Conservation (phyloP, 2,113 vertebrate genomes). For the Piaya cayana region DNA sequence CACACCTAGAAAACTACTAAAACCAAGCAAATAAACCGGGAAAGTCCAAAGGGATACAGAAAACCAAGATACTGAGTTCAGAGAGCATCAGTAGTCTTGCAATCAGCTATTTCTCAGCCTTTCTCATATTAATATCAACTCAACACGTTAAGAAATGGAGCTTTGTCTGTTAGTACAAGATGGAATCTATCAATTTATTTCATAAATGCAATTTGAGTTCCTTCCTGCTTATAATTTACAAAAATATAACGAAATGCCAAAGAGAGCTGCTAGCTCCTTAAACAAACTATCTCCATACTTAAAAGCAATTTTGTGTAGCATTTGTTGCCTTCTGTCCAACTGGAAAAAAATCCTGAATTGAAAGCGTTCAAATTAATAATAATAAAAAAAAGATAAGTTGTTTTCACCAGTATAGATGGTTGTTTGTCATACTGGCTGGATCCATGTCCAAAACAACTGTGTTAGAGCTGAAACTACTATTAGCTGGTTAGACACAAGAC, state of each 20-base stretch:
- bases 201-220: background rate
- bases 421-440: background rate
- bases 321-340: background rate
- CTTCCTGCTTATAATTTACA: background rate
- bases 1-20: background rate
- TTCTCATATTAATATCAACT: background rate
- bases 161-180: background rate
- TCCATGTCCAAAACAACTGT: background rate
- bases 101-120: background rate
- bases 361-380: background rate
- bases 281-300: background rate
- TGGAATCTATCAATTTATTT: background rate
- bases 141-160: background rate
- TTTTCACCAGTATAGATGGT: background rate
- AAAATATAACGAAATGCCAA: background rate
- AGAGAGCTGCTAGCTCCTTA: background rate
- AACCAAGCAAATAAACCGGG: background rate
- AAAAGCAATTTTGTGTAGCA: background rate
- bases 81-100: background rate
- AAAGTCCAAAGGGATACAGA: background rate
- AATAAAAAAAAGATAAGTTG: background rate
- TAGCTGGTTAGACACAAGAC: background rate
- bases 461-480: background rate
- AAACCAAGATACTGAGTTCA: background rate
- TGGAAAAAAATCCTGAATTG: background rate